Conservation (phyloP, 2,113 vertebrate species). For the Centropus bengalensis region DNA sequence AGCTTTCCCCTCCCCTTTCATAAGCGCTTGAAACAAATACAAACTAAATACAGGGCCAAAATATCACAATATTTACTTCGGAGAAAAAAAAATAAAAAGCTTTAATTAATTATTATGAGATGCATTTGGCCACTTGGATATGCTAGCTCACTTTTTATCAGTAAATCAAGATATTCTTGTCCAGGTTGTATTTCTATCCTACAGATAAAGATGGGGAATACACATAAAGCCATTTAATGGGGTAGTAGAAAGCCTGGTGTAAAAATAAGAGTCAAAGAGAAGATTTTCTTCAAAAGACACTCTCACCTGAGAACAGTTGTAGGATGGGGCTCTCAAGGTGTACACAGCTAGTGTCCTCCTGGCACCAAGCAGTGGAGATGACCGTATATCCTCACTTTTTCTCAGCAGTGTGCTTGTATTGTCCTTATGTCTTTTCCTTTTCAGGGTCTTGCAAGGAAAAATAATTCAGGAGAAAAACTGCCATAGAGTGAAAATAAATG, state of each 20-base stretch:
- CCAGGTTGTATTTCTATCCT: neutral
- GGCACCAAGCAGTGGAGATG: neutral
- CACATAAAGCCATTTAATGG: neutral
- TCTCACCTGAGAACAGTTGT: neutral
- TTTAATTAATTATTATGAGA: neutral
- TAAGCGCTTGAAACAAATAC: neutral
- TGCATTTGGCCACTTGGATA: neutral
- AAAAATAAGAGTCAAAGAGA: neutral
- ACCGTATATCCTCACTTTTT: fast-evolving
- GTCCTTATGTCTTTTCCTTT: neutral
- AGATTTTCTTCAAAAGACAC: neutral
- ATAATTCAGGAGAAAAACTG: neutral
- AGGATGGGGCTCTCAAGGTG: neutral
- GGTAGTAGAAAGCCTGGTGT: neutral
- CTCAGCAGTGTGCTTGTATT: fast-evolving
- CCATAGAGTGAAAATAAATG: neutral
- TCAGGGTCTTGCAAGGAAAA: neutral
- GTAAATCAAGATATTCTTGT: neutral
- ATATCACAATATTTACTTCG: neutral
- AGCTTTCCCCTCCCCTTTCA: neutral
- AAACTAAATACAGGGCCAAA: neutral
- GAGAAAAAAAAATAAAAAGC: neutral
- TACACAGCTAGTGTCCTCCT: neutral
- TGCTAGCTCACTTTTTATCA: neutral
- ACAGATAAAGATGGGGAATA: neutral